Conservation (phyloP, 2,797 vertebrate species). For the Eulemur albifrons region DNA sequence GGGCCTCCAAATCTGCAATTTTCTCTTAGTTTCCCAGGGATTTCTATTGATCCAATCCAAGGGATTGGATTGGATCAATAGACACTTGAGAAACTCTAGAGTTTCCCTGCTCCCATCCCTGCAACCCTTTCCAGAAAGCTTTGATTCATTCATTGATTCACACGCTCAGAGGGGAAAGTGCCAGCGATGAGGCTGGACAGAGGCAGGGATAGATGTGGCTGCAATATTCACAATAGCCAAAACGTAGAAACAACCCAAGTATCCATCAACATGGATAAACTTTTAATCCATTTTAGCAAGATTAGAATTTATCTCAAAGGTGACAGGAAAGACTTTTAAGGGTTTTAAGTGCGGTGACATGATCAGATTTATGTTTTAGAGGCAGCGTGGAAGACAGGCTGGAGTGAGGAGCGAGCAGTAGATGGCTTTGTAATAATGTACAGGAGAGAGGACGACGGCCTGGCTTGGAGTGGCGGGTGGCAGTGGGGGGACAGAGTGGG, state of each 20-base stretch:
- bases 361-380: slow-evolving; percentile 21
- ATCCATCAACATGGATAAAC: background rate
- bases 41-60: background rate
- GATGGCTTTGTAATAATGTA: background rate
- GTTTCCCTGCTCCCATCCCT: background rate
- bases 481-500: background rate
- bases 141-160: background rate
- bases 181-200: background rate
- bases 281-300: slow-evolving; percentile 45
- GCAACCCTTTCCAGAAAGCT: background rate
- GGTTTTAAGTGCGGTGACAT: background rate
- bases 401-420: background rate
- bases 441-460: background rate
- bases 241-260: too few relatives aligned
- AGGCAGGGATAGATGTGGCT: background rate
- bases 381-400: background rate
- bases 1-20: background rate
- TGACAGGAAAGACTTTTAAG: slow-evolving; percentile 13
- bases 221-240: too few relatives aligned
- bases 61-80: background rate
- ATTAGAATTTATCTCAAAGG: slow-evolving; percentile 46
- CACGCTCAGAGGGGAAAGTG: background rate
- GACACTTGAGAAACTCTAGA: background rate
- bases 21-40: background rate
- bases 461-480: background rate